phyloP scores from a whole-genome alignment of 2,113 vertebrate species.

The Prionailurus bengalensis region DNA sequence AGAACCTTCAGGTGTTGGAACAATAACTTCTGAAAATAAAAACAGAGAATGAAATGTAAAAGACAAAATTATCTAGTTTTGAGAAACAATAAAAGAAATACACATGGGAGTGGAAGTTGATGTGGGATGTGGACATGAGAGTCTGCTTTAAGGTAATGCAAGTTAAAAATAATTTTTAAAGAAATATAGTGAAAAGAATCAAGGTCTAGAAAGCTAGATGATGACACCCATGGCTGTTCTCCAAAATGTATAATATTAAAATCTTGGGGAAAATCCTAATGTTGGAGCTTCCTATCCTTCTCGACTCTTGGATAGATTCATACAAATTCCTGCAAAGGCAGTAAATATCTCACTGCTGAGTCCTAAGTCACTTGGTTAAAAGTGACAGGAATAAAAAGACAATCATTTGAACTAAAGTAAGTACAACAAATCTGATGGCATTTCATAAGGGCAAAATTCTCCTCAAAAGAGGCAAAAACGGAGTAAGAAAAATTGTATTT shows the following conservation, averaged over 20 bases:
- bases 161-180: conserved; percentile 69
- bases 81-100: conserved; percentile 80
- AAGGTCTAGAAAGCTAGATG: conserved; percentile 11
- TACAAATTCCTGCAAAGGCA: conserved; percentile 46
- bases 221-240: neutral
- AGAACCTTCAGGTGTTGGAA: conserved; percentile 83
- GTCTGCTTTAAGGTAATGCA: conserved; percentile 50
- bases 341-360: conserved; percentile 29
- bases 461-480: conserved; percentile 4
- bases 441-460: conserved; percentile 61
- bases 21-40: conserved; percentile 87
- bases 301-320: neutral
- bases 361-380: conserved; percentile 57
- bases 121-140: conserved; percentile 71
- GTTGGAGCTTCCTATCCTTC: conserved; percentile 36
- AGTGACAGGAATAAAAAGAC: neutral
- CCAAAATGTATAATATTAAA: conserved; percentile 6
- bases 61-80: conserved; percentile 79
- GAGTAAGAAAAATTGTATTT: neutral
- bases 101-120: conserved; percentile 71
- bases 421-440: neutral
- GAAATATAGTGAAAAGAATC: conserved; percentile 50
- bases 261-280: conserved; percentile 51
- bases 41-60: conserved; percentile 81
- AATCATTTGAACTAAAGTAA: conserved; percentile 60